These are phyloP conservation scores for Ruditapes philippinarum DNA, from an alignment of 1,140 invertebrate genomes.

Conservation along the genomic window DNA sequence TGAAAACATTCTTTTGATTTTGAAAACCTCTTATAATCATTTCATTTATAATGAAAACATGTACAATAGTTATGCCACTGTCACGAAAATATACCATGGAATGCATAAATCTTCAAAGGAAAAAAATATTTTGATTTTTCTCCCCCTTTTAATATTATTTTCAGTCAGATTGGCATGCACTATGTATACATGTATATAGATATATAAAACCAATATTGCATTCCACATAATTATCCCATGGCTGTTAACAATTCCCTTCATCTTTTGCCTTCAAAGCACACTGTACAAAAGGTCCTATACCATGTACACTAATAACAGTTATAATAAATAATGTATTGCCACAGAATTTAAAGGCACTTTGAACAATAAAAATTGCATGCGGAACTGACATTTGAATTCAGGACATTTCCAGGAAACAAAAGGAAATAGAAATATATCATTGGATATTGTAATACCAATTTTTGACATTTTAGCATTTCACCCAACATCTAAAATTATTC, in stretches of 20 bases:
- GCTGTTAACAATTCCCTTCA: not conserved
- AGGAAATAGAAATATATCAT: too few species aligned
- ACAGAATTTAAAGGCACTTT: not conserved
- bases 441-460: too few species aligned
- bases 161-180: too few species aligned
- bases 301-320: not conserved
- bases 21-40: not conserved
- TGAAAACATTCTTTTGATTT: conserved; percentile 40
- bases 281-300: not conserved
- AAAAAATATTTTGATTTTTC: too few species aligned
- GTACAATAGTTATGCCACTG: not conserved
- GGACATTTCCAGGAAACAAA: too few species aligned
- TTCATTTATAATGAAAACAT: conserved; percentile 21
- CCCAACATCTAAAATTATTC: too few species aligned
- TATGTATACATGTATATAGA: too few species aligned
- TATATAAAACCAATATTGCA: too few species aligned
- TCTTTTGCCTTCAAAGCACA: not conserved
- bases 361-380: not conserved
- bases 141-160: too few species aligned
- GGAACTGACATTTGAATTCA: not conserved
- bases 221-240: not conserved
- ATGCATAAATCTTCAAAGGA: too few species aligned
- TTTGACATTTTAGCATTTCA: too few species aligned
- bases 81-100: not conserved
- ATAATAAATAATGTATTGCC: not conserved